Conservation (phyloP, 2,113 vertebrate species). For the Indicator maculatus region DNA sequence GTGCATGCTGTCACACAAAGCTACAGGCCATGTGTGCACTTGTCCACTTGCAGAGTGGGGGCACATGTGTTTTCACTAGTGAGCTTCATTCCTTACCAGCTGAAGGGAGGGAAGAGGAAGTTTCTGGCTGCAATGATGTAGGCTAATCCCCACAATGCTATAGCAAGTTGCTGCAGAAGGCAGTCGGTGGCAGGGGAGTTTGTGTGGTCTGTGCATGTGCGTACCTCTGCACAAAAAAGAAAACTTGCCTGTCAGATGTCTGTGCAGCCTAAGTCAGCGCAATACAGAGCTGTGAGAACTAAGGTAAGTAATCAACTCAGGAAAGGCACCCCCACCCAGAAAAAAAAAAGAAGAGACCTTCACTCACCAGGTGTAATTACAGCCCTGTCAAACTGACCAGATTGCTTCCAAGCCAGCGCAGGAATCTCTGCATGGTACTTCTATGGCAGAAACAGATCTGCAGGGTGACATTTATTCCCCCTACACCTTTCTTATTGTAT, state of each 20-base stretch:
- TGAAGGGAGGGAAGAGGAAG: not conserved
- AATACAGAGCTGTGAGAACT: not conserved
- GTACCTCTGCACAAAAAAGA: not conserved
- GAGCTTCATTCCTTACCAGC: not conserved
- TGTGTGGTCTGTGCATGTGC: accelerated
- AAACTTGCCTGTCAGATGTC: not conserved
- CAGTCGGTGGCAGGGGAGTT: accelerated
- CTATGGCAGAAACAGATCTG: not conserved
- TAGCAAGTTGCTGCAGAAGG: not conserved
- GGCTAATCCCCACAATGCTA: not conserved
- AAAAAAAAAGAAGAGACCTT: not conserved
- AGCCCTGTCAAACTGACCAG: not conserved
- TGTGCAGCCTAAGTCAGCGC: not conserved
- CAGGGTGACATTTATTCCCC: not conserved
- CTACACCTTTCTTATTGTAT: not conserved
- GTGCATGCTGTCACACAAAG: not conserved
- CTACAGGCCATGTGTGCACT: not conserved
- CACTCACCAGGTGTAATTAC: not conserved
- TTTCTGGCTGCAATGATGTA: not conserved
- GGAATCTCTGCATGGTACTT: not conserved
- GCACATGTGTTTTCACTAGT: not conserved
- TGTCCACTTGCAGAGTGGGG: not conserved
- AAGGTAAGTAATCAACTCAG: not conserved
- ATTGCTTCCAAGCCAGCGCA: not conserved
- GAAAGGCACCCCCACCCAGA: not conserved